Evolutionary conservation across 2,888 invertebrate genomes (phyloP).

Genomic region (Coecobrya sp.): DNA sequence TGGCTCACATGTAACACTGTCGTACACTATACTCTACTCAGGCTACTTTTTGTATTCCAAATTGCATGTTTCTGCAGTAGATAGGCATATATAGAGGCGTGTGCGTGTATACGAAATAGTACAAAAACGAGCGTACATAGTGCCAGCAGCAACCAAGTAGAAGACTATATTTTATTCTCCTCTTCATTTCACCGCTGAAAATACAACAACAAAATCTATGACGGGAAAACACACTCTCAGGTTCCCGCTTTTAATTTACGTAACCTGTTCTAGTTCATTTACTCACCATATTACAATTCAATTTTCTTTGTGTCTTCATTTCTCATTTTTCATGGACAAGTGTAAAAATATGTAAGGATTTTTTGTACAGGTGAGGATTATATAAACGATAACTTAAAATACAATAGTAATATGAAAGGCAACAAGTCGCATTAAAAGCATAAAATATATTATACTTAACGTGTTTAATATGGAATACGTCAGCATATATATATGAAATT

Average conservation of each 20-base stretch:
- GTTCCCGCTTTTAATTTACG: slow-evolving; percentile 50
- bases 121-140: not conserved
- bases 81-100: no score
- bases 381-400: not conserved
- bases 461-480: no score
- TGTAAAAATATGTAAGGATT: slow-evolving; percentile 2
- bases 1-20: not conserved
- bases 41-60: not conserved
- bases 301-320: slow-evolving; percentile 68
- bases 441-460: no score
- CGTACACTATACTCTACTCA: not conserved
- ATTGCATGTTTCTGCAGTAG: slow-evolving; percentile 2
- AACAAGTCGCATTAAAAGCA: not conserved
- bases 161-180: slow-evolving; percentile 5
- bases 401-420: not conserved
- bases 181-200: not conserved
- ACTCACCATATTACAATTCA: slow-evolving; percentile 73
- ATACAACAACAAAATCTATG: slow-evolving; percentile 3
- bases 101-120: slow-evolving; percentile 5
- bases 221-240: not conserved
- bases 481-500: no score
- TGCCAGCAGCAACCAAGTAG: not conserved
- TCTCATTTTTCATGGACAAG: slow-evolving; percentile 33
- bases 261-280: slow-evolving; percentile 78
- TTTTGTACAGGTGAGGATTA: not conserved